Base-by-base conservation (phyloP, 2,113 vertebrate genomes). In the Callaeas wilsoni region DNA sequence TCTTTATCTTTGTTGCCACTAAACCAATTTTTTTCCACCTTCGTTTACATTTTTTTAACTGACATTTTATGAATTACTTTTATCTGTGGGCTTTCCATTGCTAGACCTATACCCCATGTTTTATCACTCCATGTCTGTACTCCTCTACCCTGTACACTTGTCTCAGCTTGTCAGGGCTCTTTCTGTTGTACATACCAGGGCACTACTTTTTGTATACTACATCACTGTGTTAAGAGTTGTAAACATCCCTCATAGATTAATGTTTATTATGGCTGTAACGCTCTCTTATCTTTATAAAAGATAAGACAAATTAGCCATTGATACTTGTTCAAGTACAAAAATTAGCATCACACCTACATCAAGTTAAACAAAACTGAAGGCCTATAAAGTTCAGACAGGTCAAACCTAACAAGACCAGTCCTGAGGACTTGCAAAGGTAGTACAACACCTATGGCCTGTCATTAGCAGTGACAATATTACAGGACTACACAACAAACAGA, bases 171-270 rank as follows among this genome's bases (percentile, higher is more conserved):
- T 60, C 49, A 55, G 70, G 26, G 10, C 7, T 23, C 62, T 68
- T 82, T 16, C 27, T 57, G 7, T 20, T 1, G 0, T 14, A n/a
- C 0, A 0, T 12, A 44, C 7, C 3, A 29, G 3, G 22, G 14
- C 9, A 57, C 8, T 59, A 55, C n/a, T 44, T 57, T 76, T 47
- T 71, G 7, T 26, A 16, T 5, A 9, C 1, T 49, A 30, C 6
- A 49, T 21, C 4, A 37, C 17, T 30, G 8, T 64, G 12, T 39
- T 53, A 56, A 53, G 35, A 46, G 17, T 1, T 44, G 10, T 42
- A 83, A 83, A 23, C 65, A 50, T 22, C 25, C 47, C 30, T 39
- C 14, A 15, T 1, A 60, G 46, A 55, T 46, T 21, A 42, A 30
- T 52, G 5, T 1, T 46, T 69, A 32, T 60, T 35, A 42, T 8